phyloP scores from a whole-genome alignment of 1,140 invertebrate genomes.

The Drosophila takahashii region DNA sequence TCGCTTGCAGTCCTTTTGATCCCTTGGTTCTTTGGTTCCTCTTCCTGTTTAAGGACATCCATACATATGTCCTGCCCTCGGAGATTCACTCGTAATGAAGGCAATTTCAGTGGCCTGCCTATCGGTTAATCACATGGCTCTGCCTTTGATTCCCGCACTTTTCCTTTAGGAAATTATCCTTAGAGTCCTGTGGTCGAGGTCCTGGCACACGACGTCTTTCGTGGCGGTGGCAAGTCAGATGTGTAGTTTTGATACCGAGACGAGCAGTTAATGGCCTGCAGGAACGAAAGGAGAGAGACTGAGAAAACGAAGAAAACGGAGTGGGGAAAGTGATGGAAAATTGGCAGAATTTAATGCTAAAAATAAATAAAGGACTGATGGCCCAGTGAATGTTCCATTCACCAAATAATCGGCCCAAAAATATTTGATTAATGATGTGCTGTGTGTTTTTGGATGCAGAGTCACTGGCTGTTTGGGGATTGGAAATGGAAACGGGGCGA shows the following conservation, averaged over 20 bases:
- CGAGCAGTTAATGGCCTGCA: slow-evolving; percentile 77
- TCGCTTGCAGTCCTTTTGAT: slow-evolving; percentile 23
- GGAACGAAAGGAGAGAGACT: slow-evolving; percentile 32
- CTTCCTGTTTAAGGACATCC: slow-evolving; percentile 38
- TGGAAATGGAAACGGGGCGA: slow-evolving; percentile 10
- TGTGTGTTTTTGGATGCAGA: slow-evolving; percentile 24
- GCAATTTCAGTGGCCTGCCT: slow-evolving; percentile 2
- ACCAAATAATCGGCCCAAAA: slow-evolving; percentile 36
- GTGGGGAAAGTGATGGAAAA: slow-evolving; percentile 28
- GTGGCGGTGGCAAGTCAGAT: slow-evolving; percentile 79
- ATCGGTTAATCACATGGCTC: slow-evolving; percentile 35
- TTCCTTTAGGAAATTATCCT: slow-evolving; percentile 9
- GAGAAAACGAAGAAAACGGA: slow-evolving; percentile 20
- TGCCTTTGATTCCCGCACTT: background rate
- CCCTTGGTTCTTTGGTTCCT: slow-evolving; percentile 21
- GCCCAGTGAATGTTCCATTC: slow-evolving; percentile 37
- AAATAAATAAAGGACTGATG: slow-evolving; percentile 57
- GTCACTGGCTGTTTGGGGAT: slow-evolving; percentile 8
- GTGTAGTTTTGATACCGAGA: slow-evolving; percentile 77
- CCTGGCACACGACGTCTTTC: slow-evolving; percentile 76
- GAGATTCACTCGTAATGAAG: slow-evolving; percentile 9
- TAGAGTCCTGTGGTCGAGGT: slow-evolving; percentile 79
- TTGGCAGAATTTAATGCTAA: slow-evolving; percentile 54
- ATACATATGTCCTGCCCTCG: background rate
- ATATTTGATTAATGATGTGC: slow-evolving; percentile 78